Evolutionary conservation across 1,140 invertebrate genomes (phyloP).

Genomic region (Zaprionus gabonicus): DNA sequence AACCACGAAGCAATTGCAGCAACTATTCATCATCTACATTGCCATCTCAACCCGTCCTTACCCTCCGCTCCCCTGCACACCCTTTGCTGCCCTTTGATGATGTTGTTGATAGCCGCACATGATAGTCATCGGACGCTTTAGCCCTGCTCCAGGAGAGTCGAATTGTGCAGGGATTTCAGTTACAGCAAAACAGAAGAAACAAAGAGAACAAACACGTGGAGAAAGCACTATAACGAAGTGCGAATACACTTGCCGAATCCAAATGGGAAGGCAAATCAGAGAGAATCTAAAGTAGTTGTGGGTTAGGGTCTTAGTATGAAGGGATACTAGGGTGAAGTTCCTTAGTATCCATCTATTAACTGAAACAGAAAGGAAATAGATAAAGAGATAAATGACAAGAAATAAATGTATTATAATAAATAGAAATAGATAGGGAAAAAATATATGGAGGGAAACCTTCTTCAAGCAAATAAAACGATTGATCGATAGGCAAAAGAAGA

Average conservation of each 20-base stretch:
- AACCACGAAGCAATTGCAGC: constrained; percentile 75
- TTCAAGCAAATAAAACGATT: no score
- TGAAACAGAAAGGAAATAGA: background rate
- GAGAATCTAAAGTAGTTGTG: background rate
- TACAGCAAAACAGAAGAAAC: constrained; percentile 4
- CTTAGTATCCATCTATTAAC: no score
- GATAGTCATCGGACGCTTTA: constrained; percentile 68
- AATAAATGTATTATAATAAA: no score
- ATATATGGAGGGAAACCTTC: no score
- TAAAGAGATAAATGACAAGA: background rate
- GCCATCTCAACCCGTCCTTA: background rate
- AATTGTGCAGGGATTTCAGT: constrained; percentile 40
- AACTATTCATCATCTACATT: constrained; percentile 48
- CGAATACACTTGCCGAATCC: constrained; percentile 12
- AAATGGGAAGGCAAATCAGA: background rate
- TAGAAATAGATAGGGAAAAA: no score
- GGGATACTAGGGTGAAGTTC: background rate
- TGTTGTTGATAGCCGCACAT: constrained; percentile 78
- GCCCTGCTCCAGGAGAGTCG: constrained; percentile 37
- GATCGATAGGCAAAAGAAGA: no score
- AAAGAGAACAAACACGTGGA: constrained; percentile 5
- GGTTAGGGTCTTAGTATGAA: background rate
- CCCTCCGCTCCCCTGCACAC: background rate
- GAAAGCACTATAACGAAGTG: background rate
- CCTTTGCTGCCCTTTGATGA: constrained; percentile 71